These are phyloP conservation scores for Murina feae DNA, from an alignment of 2,113 vertebrate species.

Conservation along the genomic window DNA sequence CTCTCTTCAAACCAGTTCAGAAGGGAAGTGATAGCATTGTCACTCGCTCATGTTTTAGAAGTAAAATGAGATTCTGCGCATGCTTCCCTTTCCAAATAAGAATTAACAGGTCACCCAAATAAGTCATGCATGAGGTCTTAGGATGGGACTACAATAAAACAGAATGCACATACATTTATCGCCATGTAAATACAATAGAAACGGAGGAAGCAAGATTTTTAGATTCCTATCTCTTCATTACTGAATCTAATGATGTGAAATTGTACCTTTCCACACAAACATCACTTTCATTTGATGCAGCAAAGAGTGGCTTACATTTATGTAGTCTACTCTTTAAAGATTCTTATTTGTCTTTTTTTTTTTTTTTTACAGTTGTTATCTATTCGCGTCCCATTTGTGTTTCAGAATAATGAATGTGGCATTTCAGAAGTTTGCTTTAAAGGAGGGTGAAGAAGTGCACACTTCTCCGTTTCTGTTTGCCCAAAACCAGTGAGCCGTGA, in stretches of 20 bases:
- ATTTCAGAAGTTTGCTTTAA: neutral
- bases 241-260: conserved; percentile 10
- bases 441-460: neutral
- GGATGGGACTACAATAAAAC: conserved; percentile 28
- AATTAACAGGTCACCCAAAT: conserved; percentile 60
- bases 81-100: conserved; percentile 39
- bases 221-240: neutral
- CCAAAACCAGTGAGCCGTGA: neutral
- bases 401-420: neutral
- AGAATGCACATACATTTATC: conserved; percentile 14
- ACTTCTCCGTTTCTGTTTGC: neutral
- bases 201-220: conserved; percentile 15
- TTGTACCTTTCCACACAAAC: conserved; percentile 16
- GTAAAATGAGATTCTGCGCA: neutral
- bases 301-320: conserved; percentile 2
- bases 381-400: neutral
- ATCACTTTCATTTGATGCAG: neutral
- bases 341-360: neutral
- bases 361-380: neutral
- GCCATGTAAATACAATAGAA: conserved; percentile 27
- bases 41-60: neutral
- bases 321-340: neutral
- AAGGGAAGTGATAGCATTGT: neutral
- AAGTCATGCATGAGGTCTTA: conserved; percentile 66
- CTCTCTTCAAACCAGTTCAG: neutral